These are phyloP conservation scores for Myathropa florea DNA, from an alignment of 2,888 invertebrate species.

Conservation along the genomic window DNA sequence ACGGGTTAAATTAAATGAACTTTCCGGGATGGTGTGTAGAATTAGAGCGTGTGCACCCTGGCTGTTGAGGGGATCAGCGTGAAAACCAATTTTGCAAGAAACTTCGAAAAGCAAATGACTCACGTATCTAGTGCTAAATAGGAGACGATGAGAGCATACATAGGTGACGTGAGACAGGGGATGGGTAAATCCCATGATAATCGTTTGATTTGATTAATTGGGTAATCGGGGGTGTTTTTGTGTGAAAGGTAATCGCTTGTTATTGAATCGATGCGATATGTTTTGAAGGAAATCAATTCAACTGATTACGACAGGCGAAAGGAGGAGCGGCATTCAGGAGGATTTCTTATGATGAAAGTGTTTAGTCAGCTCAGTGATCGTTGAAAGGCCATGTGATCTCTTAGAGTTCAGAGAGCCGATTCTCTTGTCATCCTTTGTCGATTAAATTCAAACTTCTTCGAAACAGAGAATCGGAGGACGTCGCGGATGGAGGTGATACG, in stretches of 20 bases:
- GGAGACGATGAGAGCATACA: not conserved
- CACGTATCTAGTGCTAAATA: constrained; percentile 1
- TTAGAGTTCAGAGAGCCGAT: no score
- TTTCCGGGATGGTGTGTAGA: not conserved
- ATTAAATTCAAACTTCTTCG: no score
- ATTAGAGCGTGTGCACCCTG: not conserved
- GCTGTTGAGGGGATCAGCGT: not conserved
- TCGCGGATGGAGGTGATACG: no score
- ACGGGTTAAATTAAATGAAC: constrained; percentile 45
- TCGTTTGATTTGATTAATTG: constrained; percentile 26
- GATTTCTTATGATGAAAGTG: no score
- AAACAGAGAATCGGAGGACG: no score
- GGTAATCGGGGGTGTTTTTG: not conserved
- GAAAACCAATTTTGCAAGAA: constrained; percentile 27
- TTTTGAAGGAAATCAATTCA: no score
- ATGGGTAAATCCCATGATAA: not conserved
- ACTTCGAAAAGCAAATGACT: constrained; percentile 9
- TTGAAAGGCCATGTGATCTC: no score
- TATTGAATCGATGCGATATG: not conserved
- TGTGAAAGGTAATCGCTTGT: constrained; percentile 1
- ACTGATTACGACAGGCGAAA: no score
- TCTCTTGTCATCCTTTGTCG: no score
- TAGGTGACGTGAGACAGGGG: not conserved
- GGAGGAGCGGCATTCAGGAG: no score
- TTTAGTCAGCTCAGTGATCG: no score